phyloP scores from a whole-genome alignment of 2,797 vertebrate species.

The Champsocephalus esox region DNA sequence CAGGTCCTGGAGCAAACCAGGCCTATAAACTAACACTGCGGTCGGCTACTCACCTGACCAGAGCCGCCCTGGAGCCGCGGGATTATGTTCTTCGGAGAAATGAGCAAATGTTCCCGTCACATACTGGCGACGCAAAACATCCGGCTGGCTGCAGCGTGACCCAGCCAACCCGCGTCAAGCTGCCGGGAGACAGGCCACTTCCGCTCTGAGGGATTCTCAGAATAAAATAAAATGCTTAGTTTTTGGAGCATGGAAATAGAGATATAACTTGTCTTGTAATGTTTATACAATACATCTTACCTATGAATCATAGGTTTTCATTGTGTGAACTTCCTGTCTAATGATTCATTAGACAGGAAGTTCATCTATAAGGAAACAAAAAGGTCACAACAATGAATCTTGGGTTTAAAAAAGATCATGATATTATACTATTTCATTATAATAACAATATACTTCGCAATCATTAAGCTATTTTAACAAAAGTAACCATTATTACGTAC shows the following conservation, averaged over 20 bases:
- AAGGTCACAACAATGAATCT: too few relatives aligned
- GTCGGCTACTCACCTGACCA: constrained; percentile 48
- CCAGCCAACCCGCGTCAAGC: constrained; percentile 46
- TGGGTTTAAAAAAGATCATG: too few relatives aligned
- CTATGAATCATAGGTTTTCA: too few relatives aligned
- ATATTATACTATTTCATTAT: too few relatives aligned
- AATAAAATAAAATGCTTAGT: constrained; percentile 48
- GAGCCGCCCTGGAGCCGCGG: constrained; percentile 45
- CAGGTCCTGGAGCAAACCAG: neutral
- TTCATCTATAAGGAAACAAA: too few relatives aligned
- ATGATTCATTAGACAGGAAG: too few relatives aligned
- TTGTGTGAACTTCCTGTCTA: too few relatives aligned
- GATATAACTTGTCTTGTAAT: neutral
- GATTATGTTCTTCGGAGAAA: neutral
- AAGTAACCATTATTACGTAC: too few relatives aligned
- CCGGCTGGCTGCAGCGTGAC: constrained; percentile 75
- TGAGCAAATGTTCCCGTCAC: constrained; percentile 31
- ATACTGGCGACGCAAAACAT: constrained; percentile 69
- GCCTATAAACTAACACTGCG: accelerated
- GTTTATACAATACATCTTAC: neutral
- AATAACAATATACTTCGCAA: too few relatives aligned
- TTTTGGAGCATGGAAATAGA: too few relatives aligned
- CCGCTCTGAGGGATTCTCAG: constrained; percentile 5
- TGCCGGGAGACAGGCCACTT: accelerated
- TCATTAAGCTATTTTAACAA: too few relatives aligned